phyloP scores from a whole-genome alignment of 2,113 vertebrate genomes.

The Cacatua alba region DNA sequence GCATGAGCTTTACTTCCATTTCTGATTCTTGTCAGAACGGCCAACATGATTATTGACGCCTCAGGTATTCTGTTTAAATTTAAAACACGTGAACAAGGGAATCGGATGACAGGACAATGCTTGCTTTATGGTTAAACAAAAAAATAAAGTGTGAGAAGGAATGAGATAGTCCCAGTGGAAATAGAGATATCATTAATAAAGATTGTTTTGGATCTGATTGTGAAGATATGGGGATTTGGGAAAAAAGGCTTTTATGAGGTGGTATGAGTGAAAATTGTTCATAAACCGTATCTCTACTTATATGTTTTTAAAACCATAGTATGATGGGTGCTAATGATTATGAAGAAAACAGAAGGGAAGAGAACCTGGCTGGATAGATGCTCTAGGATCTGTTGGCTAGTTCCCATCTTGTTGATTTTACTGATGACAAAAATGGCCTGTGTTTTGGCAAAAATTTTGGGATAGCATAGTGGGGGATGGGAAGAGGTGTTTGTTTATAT shows the following conservation, averaged over 20 bases:
- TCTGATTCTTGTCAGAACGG: conserved; percentile 6
- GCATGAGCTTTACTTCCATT: not conserved
- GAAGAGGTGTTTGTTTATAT: not conserved
- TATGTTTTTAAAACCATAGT: not conserved
- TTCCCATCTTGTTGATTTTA: not conserved
- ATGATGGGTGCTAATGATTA: not conserved
- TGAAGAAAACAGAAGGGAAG: not conserved
- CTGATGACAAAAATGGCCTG: not conserved
- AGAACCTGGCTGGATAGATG: not conserved
- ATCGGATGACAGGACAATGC: not conserved
- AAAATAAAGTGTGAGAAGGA: not conserved
- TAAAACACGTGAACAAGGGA: not conserved
- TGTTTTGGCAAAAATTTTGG: not conserved
- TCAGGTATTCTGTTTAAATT: conserved; percentile 12
- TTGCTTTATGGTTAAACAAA: not conserved
- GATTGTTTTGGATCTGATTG: not conserved
- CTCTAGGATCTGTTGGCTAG: not conserved
- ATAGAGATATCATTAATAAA: not conserved
- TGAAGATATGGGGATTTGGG: not conserved
- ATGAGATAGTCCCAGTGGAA: not conserved
- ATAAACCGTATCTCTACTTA: not conserved
- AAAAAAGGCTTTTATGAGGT: not conserved
- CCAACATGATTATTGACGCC: not conserved
- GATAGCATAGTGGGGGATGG: not conserved
- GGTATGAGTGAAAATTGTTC: not conserved